Conservation (phyloP, 2,113 vertebrate genomes). For the Dermatemys mawii region DNA sequence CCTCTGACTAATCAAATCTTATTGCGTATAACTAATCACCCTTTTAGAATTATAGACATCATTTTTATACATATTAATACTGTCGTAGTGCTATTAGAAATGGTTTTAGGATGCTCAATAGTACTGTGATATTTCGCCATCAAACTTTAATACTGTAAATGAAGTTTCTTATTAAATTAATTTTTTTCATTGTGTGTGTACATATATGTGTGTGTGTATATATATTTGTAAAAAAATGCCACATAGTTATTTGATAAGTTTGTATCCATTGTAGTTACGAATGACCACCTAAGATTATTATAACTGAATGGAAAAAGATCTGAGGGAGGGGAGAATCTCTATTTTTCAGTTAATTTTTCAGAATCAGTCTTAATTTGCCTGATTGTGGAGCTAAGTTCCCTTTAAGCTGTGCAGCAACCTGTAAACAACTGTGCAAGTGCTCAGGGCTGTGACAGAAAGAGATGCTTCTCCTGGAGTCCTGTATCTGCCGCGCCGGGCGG, state of each 20-base stretch:
- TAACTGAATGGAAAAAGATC: background rate
- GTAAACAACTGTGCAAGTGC: too few relatives aligned
- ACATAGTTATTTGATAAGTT: background rate
- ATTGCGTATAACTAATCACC: background rate
- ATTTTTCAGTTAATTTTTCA: too few relatives aligned
- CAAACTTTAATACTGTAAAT: too few relatives aligned
- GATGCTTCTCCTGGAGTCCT: too few relatives aligned
- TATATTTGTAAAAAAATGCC: background rate
- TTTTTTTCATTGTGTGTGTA: too few relatives aligned
- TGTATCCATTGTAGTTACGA: background rate
- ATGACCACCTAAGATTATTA: background rate
- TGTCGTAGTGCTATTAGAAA: background rate
- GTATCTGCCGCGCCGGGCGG: too few relatives aligned
- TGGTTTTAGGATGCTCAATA: background rate
- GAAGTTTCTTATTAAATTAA: too few relatives aligned
- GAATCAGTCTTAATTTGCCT: background rate
- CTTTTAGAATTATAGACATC: background rate
- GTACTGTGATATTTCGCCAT: background rate
- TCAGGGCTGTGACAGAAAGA: too few relatives aligned
- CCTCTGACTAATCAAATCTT: background rate
- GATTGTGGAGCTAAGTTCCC: too few relatives aligned
- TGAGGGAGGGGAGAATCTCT: background rate
- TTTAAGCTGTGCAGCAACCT: too few relatives aligned
- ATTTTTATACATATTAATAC: background rate
- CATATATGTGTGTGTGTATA: too few relatives aligned